A percentile compares a stretch with the other conserved stretches of the same genome.
Conservation (phyloP, 2,797 vertebrate genomes). For the Chrysocyon brachyurus region DNA sequence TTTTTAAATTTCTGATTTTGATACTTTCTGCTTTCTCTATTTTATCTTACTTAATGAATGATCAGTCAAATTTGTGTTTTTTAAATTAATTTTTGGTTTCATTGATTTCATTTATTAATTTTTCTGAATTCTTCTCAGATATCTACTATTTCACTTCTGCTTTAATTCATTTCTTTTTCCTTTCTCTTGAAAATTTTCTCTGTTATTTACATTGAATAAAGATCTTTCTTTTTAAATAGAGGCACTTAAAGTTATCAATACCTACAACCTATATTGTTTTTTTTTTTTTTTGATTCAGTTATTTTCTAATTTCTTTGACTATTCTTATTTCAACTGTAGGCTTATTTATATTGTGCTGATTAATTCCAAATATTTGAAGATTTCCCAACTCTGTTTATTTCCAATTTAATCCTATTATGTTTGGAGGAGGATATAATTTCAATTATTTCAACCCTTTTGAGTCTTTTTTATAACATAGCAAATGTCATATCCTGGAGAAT, state of each 20-base stretch:
- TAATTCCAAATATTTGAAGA: slow-evolving; percentile 15
- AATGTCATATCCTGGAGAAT: not conserved
- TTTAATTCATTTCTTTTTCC: not conserved
- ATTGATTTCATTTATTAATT: not conserved
- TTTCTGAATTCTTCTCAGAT: not conserved
- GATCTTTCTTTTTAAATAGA: not conserved
- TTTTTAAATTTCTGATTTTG: not conserved
- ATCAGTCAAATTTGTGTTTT: not conserved
- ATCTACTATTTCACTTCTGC: not conserved
- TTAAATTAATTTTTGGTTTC: not conserved
- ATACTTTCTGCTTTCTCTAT: not conserved
- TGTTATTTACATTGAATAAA: not conserved
- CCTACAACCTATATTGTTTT: not conserved
- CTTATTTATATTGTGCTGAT: not conserved
- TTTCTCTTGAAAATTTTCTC: not conserved
- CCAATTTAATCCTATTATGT: not conserved
- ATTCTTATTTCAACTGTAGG: not conserved
- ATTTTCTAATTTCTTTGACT: not conserved
- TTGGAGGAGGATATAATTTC: not conserved
- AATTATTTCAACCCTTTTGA: not conserved
- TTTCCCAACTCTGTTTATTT: not conserved
- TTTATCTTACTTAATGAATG: not conserved
- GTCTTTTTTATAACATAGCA: not conserved
- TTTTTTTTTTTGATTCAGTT: not conserved
- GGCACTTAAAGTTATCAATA: not conserved